Evolutionary conservation across 2,888 invertebrate genomes (phyloP).

Genomic region (Drosophila ezoana): DNA sequence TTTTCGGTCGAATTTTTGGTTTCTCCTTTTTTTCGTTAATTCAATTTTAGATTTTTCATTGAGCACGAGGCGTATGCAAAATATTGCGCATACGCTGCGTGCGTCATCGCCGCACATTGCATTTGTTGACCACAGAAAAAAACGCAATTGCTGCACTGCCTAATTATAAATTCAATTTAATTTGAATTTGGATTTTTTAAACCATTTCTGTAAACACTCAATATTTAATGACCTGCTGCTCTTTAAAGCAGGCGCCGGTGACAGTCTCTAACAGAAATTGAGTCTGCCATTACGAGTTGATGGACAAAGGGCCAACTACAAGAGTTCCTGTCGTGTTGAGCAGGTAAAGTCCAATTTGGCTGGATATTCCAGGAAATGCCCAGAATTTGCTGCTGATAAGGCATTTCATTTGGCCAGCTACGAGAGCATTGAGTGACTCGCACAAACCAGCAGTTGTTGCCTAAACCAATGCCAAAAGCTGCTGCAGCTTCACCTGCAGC

Average conservation of each 20-base stretch:
- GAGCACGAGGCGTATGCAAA: slow-evolving; percentile 26
- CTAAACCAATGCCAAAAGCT: slow-evolving; percentile 24
- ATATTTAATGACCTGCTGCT: slow-evolving; percentile 11
- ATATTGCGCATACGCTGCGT: slow-evolving; percentile 23
- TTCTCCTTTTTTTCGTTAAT: neutral
- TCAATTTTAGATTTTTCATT: neutral
- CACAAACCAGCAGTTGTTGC: slow-evolving; percentile 17
- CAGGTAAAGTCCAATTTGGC: slow-evolving; percentile 1
- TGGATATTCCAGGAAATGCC: neutral
- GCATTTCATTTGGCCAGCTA: slow-evolving; percentile 12
- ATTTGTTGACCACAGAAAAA: slow-evolving; percentile 12
- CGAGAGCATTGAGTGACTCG: slow-evolving; percentile 20
- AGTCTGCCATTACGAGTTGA: neutral
- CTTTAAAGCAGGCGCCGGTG: neutral
- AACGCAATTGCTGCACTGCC: slow-evolving; percentile 1
- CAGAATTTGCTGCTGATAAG: slow-evolving; percentile 8
- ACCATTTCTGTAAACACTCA: neutral
- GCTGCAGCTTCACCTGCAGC: slow-evolving; percentile 5
- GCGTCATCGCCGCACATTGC: slow-evolving; percentile 2
- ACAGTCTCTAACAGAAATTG: neutral
- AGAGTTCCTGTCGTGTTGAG: neutral
- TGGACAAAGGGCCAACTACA: neutral
- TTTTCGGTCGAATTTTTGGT: neutral
- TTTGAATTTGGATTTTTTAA: slow-evolving; percentile 1
- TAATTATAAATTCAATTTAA: slow-evolving; percentile 22